These are phyloP conservation scores for Jordanella pulchra DNA, from an alignment of 2,797 vertebrate genomes.

Conservation along the genomic window DNA sequence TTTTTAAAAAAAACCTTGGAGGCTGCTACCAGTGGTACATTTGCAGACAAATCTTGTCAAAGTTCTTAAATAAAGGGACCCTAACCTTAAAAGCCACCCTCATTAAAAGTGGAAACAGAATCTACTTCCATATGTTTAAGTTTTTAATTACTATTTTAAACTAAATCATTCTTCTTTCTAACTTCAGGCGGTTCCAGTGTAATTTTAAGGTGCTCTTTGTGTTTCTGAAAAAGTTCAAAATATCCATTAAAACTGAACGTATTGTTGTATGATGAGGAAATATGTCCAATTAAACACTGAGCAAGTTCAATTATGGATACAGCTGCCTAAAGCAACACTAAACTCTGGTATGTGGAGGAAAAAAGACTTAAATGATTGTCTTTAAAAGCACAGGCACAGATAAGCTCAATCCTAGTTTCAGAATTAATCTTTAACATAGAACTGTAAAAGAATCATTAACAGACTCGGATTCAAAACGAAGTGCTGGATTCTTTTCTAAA, in stretches of 20 bases:
- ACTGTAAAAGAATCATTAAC: conserved; percentile 37
- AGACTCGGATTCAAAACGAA: conserved; percentile 16
- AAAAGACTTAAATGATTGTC: conserved; percentile 47
- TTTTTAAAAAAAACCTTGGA: not conserved
- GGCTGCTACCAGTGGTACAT: not conserved
- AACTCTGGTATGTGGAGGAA: conserved; percentile 36
- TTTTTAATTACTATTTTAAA: conserved; percentile 27
- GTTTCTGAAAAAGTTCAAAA: conserved; percentile 57
- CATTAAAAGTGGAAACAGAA: conserved; percentile 47
- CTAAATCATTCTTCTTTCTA: conserved; percentile 34
- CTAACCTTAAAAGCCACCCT: conserved; percentile 27
- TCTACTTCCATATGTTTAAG: conserved; percentile 16
- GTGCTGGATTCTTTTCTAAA: conserved; percentile 8
- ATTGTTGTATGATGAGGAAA: conserved; percentile 63
- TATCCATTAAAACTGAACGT: conserved; percentile 65
- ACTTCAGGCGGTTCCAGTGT: conserved; percentile 23
- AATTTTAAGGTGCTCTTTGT: conserved; percentile 43
- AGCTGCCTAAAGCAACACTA: conserved; percentile 66
- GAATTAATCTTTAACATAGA: conserved; percentile 36
- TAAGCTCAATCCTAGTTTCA: conserved; percentile 61
- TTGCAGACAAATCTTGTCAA: not conserved
- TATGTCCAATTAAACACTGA: conserved; percentile 70
- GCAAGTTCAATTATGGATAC: conserved; percentile 74
- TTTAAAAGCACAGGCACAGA: conserved; percentile 40
- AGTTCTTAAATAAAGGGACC: conserved; percentile 22